These are phyloP conservation scores for Mycalesis mineus DNA, from an alignment of 2,888 invertebrate genomes.

Conservation along the genomic window DNA sequence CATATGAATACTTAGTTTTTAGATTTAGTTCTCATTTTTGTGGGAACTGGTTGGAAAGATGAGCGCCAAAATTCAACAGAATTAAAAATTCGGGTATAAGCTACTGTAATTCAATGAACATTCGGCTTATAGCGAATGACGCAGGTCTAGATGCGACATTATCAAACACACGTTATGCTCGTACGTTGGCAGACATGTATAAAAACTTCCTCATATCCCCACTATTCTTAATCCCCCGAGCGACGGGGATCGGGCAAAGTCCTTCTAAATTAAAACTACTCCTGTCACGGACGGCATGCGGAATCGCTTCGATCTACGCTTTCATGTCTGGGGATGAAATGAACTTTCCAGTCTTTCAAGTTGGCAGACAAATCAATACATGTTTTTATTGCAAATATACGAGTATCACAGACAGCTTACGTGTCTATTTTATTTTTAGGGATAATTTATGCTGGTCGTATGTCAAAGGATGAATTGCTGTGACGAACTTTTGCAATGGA, in stretches of 20 bases:
- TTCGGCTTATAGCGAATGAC: too few species aligned
- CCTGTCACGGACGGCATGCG: constrained; percentile 28
- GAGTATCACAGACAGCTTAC: background rate
- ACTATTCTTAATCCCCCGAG: constrained; percentile 18
- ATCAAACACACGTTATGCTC: background rate
- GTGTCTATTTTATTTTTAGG: background rate
- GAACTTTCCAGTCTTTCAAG: constrained; percentile 4
- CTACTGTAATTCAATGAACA: too few species aligned
- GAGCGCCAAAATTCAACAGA: too few species aligned
- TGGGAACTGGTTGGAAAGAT: too few species aligned
- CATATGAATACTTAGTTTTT: too few species aligned
- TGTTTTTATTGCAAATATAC: background rate
- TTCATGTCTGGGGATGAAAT: constrained; percentile 3
- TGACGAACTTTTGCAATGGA: too few species aligned
- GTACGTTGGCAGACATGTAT: background rate
- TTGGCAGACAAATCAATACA: constrained; percentile 5
- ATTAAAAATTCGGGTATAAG: too few species aligned
- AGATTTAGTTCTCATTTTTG: too few species aligned
- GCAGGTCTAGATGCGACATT: too few species aligned
- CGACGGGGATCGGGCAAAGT: constrained; percentile 31
- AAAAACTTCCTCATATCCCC: background rate
- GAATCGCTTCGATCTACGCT: constrained; percentile 30
- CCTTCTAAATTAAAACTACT: constrained; percentile 47
- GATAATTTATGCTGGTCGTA: too few species aligned
- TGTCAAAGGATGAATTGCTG: too few species aligned